Evolutionary conservation across 2,797 vertebrate genomes (phyloP).

Genomic region (Micrastur ruficollis): DNA sequence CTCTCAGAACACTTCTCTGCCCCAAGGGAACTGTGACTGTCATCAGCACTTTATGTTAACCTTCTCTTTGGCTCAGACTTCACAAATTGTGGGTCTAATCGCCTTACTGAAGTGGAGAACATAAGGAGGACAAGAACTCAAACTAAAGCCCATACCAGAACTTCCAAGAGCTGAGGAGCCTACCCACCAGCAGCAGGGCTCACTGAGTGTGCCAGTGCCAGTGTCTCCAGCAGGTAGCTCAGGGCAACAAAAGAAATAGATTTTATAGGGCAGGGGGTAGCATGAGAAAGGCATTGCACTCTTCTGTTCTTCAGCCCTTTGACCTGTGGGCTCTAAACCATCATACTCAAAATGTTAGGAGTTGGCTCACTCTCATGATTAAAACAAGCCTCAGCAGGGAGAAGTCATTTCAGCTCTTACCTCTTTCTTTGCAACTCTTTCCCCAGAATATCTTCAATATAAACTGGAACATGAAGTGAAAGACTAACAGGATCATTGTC

Average conservation of each 20-base stretch:
- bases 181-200: rapidly evolving
- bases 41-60: neutral
- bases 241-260: neutral
- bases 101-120: neutral
- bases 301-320: neutral
- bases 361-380: rapidly evolving
- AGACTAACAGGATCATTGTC: neutral
- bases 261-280: neutral
- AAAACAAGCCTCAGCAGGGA: neutral
- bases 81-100: neutral
- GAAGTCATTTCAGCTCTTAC: neutral
- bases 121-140: neutral
- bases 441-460: neutral
- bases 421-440: neutral
- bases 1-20: neutral
- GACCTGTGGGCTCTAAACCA: neutral
- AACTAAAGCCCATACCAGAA: neutral
- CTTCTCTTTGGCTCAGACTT: neutral
- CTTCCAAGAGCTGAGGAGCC: neutral
- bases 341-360: neutral
- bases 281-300: neutral
- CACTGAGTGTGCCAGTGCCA: neutral
- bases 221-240: neutral
- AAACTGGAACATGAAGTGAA: neutral
- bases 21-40: neutral